A percentile compares a stretch with the other conserved stretches of the same genome.
Evolutionary conservation across 2,888 invertebrate genomes (phyloP).

Genomic region (Drosophila infuscata): DNA sequence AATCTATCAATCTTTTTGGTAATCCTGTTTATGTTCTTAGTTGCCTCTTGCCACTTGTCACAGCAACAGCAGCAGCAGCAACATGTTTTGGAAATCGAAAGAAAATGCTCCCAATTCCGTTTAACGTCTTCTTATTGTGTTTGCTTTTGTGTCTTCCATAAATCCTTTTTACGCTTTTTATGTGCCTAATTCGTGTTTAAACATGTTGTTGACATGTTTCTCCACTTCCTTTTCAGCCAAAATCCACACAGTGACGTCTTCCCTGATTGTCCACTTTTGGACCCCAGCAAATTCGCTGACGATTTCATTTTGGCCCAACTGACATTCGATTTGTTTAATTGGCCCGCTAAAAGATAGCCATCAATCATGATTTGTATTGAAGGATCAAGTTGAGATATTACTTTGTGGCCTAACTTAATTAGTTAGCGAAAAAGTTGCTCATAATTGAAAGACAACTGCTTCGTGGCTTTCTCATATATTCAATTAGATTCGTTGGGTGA

Average conservation of each 20-base stretch:
- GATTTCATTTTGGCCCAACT: constrained; percentile 47
- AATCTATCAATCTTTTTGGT: constrained; percentile 78
- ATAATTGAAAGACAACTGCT: constrained; percentile 20
- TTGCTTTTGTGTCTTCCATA: constrained; percentile 69
- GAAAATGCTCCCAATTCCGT: constrained; percentile 19
- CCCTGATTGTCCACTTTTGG: constrained; percentile 24
- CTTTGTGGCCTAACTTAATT: constrained; percentile 49
- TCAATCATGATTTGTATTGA: constrained; percentile 65
- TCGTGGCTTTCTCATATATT: constrained; percentile 7
- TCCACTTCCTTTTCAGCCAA: constrained; percentile 9
- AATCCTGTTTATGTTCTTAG: constrained; percentile 75
- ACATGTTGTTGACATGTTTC: constrained; percentile 74
- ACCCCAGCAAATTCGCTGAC: constrained; percentile 4
- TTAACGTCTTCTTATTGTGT: constrained; percentile 51
- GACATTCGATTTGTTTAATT: constrained; percentile 74
- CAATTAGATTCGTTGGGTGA: constrained; percentile 7
- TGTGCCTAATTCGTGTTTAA: constrained; percentile 81
- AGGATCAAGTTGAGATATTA: constrained; percentile 2
- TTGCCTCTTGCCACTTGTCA: constrained; percentile 32
- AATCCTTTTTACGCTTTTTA: constrained; percentile 77
- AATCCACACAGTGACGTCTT: constrained; percentile 10
- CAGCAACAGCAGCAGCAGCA: constrained; percentile 12
- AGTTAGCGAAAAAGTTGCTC: constrained; percentile 46
- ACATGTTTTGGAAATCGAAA: constrained; percentile 20
- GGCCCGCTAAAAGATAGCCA: constrained; percentile 72